These are phyloP conservation scores for Calyptomena viridis DNA, from an alignment of 2,113 vertebrate species.

Conservation along the genomic window DNA sequence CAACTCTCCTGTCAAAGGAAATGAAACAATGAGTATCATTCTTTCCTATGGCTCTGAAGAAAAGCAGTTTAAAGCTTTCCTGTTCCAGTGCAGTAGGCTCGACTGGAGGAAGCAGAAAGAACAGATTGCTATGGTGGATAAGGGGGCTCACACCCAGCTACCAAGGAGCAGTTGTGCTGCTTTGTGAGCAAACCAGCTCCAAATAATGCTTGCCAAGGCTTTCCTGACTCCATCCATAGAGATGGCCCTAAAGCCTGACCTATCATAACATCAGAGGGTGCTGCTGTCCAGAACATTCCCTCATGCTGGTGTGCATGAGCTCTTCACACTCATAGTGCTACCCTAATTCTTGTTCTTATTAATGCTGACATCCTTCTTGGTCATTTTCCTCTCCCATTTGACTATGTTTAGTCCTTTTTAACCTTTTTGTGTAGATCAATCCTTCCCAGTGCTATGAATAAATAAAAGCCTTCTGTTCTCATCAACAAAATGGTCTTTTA, in stretches of 20 bases:
- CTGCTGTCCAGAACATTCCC: not conserved
- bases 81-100: not conserved
- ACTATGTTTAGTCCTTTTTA: constrained; percentile 33
- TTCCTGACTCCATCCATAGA: not conserved
- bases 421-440: not conserved
- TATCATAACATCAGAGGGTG: not conserved
- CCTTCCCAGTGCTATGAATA: constrained; percentile 49
- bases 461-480: constrained; percentile 48
- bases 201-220: not conserved
- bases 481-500: constrained; percentile 37
- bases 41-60: not conserved
- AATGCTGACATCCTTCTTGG: not conserved
- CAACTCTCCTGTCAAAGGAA: not conserved
- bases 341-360: not conserved
- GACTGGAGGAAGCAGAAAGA: not conserved
- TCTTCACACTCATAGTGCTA: not conserved
- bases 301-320: not conserved
- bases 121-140: not conserved
- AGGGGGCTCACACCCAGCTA: not conserved
- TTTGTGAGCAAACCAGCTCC: not conserved
- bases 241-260: not conserved
- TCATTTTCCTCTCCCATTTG: not conserved
- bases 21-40: not conserved
- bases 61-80: not conserved
- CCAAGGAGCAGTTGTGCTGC: not conserved